Evolutionary conservation across 2,888 invertebrate species (phyloP).

Genomic region (Elysia crispata): DNA sequence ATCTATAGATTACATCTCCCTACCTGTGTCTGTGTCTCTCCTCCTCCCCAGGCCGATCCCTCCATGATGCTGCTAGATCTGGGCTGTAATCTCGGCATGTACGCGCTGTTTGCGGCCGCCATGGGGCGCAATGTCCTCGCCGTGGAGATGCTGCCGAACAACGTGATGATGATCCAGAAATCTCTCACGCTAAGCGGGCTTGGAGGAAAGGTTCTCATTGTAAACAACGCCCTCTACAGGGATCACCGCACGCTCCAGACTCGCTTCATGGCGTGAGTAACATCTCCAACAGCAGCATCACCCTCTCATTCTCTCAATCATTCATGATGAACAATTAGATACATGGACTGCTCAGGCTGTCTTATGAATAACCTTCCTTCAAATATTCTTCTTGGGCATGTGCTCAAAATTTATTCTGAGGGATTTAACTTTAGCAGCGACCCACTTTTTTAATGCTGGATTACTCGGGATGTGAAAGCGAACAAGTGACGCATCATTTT

Average conservation of each 20-base stretch:
- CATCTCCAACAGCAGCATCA: too few relatives aligned
- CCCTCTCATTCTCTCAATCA: too few relatives aligned
- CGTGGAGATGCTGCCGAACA: slow-evolving; percentile 33
- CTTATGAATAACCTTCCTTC: too few relatives aligned
- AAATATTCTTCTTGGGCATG: too few relatives aligned
- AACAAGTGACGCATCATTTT: too few relatives aligned
- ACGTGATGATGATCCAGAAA: slow-evolving; percentile 26
- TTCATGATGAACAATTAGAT: too few relatives aligned
- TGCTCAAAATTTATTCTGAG: too few relatives aligned
- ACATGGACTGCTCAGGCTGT: too few relatives aligned
- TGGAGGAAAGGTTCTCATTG: neutral
- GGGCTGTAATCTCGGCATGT: slow-evolving; percentile 32
- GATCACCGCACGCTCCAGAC: slow-evolving; percentile 17
- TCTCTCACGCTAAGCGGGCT: slow-evolving; percentile 15
- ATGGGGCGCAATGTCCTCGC: slow-evolving; percentile 20
- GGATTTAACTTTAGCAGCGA: too few relatives aligned
- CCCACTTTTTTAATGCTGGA: too few relatives aligned
- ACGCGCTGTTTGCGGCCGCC: slow-evolving; percentile 35
- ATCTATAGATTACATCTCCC: too few relatives aligned
- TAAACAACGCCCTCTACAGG: slow-evolving; percentile 39
- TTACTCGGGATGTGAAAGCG: too few relatives aligned
- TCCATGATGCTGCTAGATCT: slow-evolving; percentile 23
- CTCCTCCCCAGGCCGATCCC: slow-evolving; percentile 11
- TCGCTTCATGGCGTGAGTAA: neutral
- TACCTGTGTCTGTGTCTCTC: neutral